Base-by-base conservation (phyloP, 2,113 vertebrate species). In the Macquaria ambigua region DNA sequence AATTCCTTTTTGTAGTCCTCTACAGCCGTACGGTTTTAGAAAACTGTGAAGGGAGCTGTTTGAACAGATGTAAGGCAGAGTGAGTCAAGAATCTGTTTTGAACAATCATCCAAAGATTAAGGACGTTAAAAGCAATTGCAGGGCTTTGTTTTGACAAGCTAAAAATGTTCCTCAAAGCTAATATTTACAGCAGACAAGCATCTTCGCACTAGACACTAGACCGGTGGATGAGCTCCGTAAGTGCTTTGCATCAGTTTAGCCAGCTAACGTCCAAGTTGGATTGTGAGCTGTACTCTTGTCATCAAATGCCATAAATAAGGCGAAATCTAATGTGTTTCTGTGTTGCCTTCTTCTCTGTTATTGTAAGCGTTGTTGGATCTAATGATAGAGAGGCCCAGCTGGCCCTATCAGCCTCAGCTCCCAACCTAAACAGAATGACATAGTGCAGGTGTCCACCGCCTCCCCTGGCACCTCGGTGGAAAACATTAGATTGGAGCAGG, bases 371-470 rank as follows among this genome's bases (percentile, higher is more conserved):
- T 74, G 92, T 66, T 88, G 91, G 83, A 90, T 74, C 77, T 85
- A 89, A 94, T 93, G 92, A 95, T 76, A 74, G 92, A 87, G 88
- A 84, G 88, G 84, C 87, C 87, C 92, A 95, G 95, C 95, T 95
- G 96, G 91, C 82, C 85, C 93, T 90, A 93, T 95, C 94, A 90
- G 93, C 83, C 89, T 87, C 90, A 75, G 88, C 82, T 92, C 85
- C 87, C 91, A 96, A 95, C 96, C 94, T 95, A 96, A 96, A 97
- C 96, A 96, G 59, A 83, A 81, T 96, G 96, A 97, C 95, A 90
- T 90, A 95, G 94, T 96, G 95, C 97, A 98, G 97, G 97, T 97
- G 96, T 96, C 96, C 88, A 75, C 82, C 70, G 87, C 93, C 86
- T 95, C 92, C 92, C 93, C 94, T 94, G 92, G 94, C 95, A 96